phyloP scores from a whole-genome alignment of 2,113 vertebrate species.

The Agapornis roseicollis region DNA sequence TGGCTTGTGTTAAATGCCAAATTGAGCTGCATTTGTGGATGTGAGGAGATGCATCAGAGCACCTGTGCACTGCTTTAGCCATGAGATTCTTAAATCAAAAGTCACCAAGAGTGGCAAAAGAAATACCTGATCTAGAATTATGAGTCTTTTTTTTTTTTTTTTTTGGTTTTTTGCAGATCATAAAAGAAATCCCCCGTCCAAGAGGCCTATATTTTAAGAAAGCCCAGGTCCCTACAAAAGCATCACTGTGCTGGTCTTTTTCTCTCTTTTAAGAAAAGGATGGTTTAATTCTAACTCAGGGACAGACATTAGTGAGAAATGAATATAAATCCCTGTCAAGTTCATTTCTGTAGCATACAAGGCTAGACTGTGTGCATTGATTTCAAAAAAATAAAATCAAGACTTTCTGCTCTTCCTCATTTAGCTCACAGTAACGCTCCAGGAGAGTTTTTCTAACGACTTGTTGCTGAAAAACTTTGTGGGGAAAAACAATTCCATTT shows the following conservation, averaged over 20 bases:
- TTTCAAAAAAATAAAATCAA: background rate
- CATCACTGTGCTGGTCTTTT: background rate
- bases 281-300: background rate
- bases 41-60: background rate
- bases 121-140: background rate
- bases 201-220: background rate
- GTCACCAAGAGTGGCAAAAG: background rate
- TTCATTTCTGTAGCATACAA: background rate
- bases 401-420: background rate
- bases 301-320: background rate
- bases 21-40: background rate
- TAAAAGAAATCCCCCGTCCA: background rate
- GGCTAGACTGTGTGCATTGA: background rate
- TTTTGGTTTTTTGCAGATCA: background rate
- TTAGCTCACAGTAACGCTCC: background rate
- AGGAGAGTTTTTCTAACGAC: background rate
- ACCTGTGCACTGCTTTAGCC: background rate
- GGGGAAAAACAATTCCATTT: background rate
- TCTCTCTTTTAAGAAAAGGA: background rate
- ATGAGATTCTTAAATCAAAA: background rate
- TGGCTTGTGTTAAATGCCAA: background rate
- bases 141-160: background rate
- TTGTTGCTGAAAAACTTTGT: background rate
- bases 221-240: background rate
- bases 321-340: background rate